phyloP scores from a whole-genome alignment of 2,113 vertebrate species.

The Porphyrio hochstetteri region DNA sequence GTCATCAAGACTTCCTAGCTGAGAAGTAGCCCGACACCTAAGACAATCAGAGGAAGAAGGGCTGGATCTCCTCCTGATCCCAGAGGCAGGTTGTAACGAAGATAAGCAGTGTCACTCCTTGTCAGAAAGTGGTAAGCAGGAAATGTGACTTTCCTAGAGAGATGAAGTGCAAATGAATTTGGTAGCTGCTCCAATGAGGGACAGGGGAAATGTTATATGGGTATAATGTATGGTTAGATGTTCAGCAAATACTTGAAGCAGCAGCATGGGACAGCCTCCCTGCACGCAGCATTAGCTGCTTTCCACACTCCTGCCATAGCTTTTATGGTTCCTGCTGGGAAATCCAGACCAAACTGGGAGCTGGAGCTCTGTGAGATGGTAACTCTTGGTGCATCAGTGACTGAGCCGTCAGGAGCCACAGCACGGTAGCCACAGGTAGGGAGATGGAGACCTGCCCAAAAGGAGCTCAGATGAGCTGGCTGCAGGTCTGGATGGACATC shows the following conservation, averaged over 20 bases:
- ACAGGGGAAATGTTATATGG: too few relatives aligned
- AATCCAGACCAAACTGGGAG: not conserved
- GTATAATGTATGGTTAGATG: not conserved
- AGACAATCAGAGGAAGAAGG: conserved; percentile 6
- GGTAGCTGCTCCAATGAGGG: not conserved
- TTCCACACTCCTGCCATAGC: accelerated
- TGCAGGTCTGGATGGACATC: not conserved
- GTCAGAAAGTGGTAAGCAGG: conserved; percentile 7
- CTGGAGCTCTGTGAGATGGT: not conserved
- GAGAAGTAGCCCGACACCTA: conserved; percentile 54
- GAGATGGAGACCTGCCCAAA: not conserved
- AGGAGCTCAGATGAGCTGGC: not conserved
- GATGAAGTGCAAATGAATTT: not conserved
- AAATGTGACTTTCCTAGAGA: not conserved
- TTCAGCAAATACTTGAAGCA: not conserved
- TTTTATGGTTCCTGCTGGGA: not conserved
- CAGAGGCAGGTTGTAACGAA: conserved; percentile 48
- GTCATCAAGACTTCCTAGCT: conserved; percentile 30
- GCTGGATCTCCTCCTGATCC: conserved; percentile 46
- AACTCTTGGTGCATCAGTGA: not conserved
- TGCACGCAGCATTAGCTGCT: too few relatives aligned
- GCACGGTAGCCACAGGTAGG: not conserved
- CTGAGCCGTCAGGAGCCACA: not conserved
- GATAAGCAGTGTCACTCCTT: conserved; percentile 33
- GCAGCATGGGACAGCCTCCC: not conserved